Base-by-base conservation (phyloP, 92 coral and sea anemone genomes). In the Chrysogorgia sp. region DNA sequence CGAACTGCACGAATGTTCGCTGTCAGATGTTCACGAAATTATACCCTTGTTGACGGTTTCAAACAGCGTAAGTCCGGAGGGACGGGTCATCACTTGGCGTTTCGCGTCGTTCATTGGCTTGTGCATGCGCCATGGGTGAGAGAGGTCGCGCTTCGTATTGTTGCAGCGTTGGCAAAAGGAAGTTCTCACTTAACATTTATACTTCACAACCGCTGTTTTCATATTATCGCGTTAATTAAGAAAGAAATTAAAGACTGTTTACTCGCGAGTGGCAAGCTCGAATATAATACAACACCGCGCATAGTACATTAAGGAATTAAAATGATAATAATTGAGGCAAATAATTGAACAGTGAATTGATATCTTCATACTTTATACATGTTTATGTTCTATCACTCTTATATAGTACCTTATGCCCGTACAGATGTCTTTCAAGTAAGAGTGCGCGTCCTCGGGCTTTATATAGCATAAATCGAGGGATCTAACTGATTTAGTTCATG, bases 41-140 rank as follows among this genome's bases (percentile, higher is more conserved):
- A 34, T 13, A 10, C 14, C 34, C 33, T 40, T 68, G 75, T 41
- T 68, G 75, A 68, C 33, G 75, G 40, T 43, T 68, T 68, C 20
- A 24, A 41, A 55, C 29, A 33, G 35, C n/a, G 34, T 29, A 2
- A 3, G 21, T 29, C 57, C 26, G 22, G 30, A 55, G 75, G 75
- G 58, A 58, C 23, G 14, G n/a, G 5, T 45, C 21, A 24, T 45
- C 75, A 6, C 53, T 47, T 21, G 58, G 24, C 34, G 33, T 25
- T 10, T 24, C 32, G 65, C 65, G 65, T 59, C 17, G 37, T 26
- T 68, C 34, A 68, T 68, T 68, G 75, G 75, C 10, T 45, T 0
- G 52, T 8, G 3, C 75, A 10, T 33, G 6, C 22, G 10, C 35
- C 19, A 68, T 12, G 20, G 58, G 58, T 68, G 25, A 40, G 7